Percentiles rank a stretch among this genome's conserved stretches.
Conservation (phyloP, 2,113 vertebrate species). For the Oncorhynchus gorbuscha region DNA sequence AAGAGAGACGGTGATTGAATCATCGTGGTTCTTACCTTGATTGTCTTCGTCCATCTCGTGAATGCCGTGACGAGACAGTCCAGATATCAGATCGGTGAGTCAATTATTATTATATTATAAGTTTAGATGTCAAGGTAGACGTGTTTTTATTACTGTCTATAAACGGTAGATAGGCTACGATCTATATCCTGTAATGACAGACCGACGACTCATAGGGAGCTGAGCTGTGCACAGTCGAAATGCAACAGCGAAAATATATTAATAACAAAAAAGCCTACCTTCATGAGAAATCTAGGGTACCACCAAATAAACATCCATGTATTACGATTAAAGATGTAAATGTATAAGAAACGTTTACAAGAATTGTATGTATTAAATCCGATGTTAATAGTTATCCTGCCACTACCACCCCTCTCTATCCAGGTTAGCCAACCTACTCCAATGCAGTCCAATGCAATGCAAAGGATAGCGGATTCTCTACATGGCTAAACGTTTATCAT, state of each 20-base stretch:
- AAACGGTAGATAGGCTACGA: background rate
- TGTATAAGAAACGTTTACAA: background rate
- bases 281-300: background rate
- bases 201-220: constrained; percentile 27
- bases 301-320: background rate
- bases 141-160: background rate
- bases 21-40: constrained; percentile 63
- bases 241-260: constrained; percentile 23
- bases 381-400: constrained; percentile 23
- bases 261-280: background rate
- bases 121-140: constrained; percentile 22
- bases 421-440: background rate
- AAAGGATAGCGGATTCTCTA: background rate
- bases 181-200: background rate
- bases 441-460: background rate
- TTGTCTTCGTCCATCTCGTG: constrained; percentile 75
- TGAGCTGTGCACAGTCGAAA: constrained; percentile 11
- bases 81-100: constrained; percentile 35
- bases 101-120: too few relatives aligned
- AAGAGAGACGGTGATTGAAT: background rate
- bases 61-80: constrained; percentile 20
- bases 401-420: constrained; percentile 1
- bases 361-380: background rate
- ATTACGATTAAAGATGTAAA: background rate
- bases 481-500: constrained; percentile 9